Evolutionary conservation across 2,113 vertebrate genomes (phyloP).

Genomic region (Chloropsis cyanopogon): DNA sequence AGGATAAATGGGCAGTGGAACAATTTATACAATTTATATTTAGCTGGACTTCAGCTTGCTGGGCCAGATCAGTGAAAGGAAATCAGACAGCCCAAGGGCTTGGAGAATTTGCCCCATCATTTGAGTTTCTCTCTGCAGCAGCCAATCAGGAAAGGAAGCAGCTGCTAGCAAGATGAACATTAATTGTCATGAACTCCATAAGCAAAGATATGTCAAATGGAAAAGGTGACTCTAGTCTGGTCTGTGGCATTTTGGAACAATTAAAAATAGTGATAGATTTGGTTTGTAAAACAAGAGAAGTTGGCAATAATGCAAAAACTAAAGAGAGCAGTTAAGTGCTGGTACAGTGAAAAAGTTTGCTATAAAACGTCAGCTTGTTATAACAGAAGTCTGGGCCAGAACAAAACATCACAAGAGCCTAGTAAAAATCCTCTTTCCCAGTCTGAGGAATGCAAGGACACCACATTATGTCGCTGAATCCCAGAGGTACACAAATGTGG

Average conservation of each 20-base stretch:
- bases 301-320: slow-evolving; percentile 48
- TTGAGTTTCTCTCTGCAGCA: background rate
- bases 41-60: background rate
- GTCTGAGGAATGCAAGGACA: background rate
- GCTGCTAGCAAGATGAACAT: slow-evolving; percentile 39
- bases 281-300: slow-evolving; percentile 60
- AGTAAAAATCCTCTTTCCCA: slow-evolving; percentile 29
- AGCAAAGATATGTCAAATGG: slow-evolving; percentile 40
- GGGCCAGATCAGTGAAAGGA: slow-evolving; percentile 9
- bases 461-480: background rate
- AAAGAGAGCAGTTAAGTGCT: slow-evolving; percentile 39
- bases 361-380: slow-evolving; percentile 15
- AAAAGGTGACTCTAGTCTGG: slow-evolving; percentile 61
- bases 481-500: background rate
- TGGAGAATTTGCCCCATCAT: slow-evolving; percentile 4
- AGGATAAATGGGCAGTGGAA: slow-evolving; percentile 57
- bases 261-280: slow-evolving; percentile 47
- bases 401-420: slow-evolving; percentile 16
- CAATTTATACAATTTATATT: background rate
- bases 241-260: slow-evolving; percentile 49
- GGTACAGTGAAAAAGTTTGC: slow-evolving; percentile 24
- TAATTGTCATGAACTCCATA: background rate
- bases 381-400: slow-evolving; percentile 27
- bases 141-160: slow-evolving; percentile 40
- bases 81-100: slow-evolving; percentile 10